Percentiles rank a stretch among this genome's conserved stretches.
Evolutionary conservation across 1,140 invertebrate species (phyloP).

Genomic region (Sinella curviseta): DNA sequence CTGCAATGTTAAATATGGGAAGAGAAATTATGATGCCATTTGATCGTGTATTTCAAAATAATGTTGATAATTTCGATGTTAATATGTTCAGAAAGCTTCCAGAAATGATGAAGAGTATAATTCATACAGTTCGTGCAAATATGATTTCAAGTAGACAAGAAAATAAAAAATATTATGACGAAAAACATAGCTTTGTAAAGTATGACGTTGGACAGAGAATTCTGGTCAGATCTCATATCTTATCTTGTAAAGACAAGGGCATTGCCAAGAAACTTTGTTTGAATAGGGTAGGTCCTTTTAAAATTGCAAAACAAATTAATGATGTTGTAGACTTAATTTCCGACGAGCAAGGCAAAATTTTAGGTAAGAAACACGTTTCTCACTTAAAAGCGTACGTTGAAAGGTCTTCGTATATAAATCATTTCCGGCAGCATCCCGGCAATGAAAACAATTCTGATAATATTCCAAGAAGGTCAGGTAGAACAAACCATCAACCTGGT

Average conservation of each 20-base stretch:
- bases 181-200: background rate
- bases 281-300: conserved; percentile 21
- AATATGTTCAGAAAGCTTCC: conserved; percentile 11
- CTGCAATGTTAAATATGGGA: conserved; percentile 54
- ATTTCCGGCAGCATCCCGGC: no score
- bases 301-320: background rate
- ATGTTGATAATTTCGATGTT: background rate
- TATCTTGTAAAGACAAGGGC: conserved; percentile 2
- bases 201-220: conserved; percentile 33
- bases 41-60: conserved; percentile 1
- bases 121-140: conserved; percentile 31
- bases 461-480: no score
- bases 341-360: background rate
- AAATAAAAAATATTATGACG: conserved; percentile 33
- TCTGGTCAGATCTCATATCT: background rate
- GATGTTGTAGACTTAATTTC: background rate
- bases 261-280: conserved; percentile 5
- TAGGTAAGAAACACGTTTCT: conserved; percentile 21
- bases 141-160: background rate
- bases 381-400: no score
- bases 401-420: no score
- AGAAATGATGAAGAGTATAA: conserved; percentile 17
- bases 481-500: no score
- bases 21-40: conserved; percentile 50
- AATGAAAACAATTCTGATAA: no score